Evolutionary conservation across 2,888 invertebrate genomes (phyloP).

Genomic region (Phoronis australis): DNA sequence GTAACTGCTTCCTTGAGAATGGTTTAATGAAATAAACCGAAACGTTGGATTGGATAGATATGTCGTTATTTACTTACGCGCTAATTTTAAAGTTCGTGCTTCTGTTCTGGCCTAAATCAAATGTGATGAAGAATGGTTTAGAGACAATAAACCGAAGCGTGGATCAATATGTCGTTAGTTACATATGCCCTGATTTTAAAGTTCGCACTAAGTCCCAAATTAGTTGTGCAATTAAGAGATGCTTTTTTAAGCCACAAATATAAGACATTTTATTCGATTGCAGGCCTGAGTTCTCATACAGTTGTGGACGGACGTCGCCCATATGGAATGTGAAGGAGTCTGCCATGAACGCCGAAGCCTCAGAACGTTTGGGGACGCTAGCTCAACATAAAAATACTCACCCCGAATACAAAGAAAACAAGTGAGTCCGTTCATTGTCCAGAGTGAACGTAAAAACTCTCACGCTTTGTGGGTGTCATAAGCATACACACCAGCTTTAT

Average conservation of each 20-base stretch:
- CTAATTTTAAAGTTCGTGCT: too few relatives aligned
- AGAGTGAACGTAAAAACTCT: background rate
- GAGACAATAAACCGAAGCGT: too few relatives aligned
- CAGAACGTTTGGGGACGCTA: slow-evolving; percentile 22
- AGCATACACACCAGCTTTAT: too few relatives aligned
- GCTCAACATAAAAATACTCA: slow-evolving; percentile 24
- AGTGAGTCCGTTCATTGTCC: slow-evolving; percentile 17
- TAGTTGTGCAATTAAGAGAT: background rate
- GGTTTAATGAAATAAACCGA: too few relatives aligned
- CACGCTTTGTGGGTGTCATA: too few relatives aligned
- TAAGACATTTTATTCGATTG: background rate
- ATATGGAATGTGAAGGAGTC: slow-evolving; percentile 27
- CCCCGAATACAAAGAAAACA: slow-evolving; percentile 21
- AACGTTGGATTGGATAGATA: too few relatives aligned
- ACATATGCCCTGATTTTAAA: too few relatives aligned
- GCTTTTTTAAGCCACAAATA: background rate
- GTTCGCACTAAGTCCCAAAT: background rate
- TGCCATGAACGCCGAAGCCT: slow-evolving; percentile 22
- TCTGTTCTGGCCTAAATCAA: too few relatives aligned
- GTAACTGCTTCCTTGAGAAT: too few relatives aligned
- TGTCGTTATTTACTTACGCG: too few relatives aligned
- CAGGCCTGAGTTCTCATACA: slow-evolving; percentile 37
- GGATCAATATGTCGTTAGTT: too few relatives aligned
- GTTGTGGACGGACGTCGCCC: slow-evolving; percentile 36
- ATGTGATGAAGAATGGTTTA: too few relatives aligned